These are phyloP conservation scores for Drosophila baimaii DNA, from an alignment of 1,140 invertebrate genomes.

Conservation along the genomic window DNA sequence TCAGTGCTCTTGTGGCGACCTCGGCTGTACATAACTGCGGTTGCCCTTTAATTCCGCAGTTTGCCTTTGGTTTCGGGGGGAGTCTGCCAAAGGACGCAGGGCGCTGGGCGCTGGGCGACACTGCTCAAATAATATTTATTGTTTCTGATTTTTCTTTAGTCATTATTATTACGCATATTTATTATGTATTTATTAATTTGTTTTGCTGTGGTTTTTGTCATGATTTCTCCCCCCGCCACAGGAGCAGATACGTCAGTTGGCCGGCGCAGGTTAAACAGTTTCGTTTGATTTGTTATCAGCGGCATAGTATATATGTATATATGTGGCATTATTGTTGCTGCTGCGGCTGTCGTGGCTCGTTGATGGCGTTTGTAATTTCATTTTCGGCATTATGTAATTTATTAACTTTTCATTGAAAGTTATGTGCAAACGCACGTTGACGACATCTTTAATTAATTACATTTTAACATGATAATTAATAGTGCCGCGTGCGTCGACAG, in stretches of 20 bases:
- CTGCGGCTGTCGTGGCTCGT: slow-evolving; percentile 56
- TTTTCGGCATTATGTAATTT: slow-evolving; percentile 82
- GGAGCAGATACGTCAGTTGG: slow-evolving; percentile 24
- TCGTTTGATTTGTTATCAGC: slow-evolving; percentile 76
- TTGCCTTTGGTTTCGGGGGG: slow-evolving; percentile 24
- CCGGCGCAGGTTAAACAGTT: slow-evolving; percentile 47
- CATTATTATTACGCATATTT: slow-evolving; percentile 80
- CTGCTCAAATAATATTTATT: slow-evolving; percentile 80
- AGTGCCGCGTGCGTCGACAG: slow-evolving; percentile 65
- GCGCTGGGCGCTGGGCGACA: slow-evolving; percentile 12
- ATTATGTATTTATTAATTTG: slow-evolving; percentile 82
- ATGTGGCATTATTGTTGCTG: slow-evolving; percentile 29
- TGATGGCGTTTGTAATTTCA: slow-evolving; percentile 80
- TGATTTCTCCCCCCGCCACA: slow-evolving; percentile 5
- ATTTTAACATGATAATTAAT: slow-evolving; percentile 83
- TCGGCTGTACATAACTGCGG: slow-evolving; percentile 1
- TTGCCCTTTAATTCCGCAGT: slow-evolving; percentile 31
- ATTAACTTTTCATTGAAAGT: slow-evolving; percentile 83
- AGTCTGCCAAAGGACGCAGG: not conserved
- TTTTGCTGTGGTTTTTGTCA: slow-evolving; percentile 68
- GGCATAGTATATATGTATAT: slow-evolving; percentile 15
- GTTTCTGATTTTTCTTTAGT: slow-evolving; percentile 82
- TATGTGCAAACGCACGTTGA: slow-evolving; percentile 71
- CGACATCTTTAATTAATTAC: slow-evolving; percentile 83
- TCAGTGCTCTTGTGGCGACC: too few relatives aligned